A percentile compares a stretch with the other conserved stretches of the same genome.
These are phyloP conservation scores for Syritta pipiens DNA, from an alignment of 2,888 invertebrate species.

Conservation along the genomic window DNA sequence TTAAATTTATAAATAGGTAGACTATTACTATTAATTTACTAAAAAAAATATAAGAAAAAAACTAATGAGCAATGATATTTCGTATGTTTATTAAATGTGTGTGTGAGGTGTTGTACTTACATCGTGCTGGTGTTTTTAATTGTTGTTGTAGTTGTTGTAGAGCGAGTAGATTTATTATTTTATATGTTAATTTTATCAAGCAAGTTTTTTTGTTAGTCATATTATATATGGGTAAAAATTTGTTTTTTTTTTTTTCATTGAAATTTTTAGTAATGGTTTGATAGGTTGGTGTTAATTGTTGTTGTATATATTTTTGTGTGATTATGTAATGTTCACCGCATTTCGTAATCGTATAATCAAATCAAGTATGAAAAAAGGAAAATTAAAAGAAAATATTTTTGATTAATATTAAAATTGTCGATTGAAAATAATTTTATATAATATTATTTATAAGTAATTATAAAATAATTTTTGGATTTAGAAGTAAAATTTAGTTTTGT, in stretches of 20 bases:
- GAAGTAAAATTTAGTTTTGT: slow-evolving; percentile 33
- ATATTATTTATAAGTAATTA: slow-evolving; percentile 12
- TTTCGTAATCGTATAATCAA: slow-evolving; percentile 77
- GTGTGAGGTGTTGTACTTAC: slow-evolving; percentile 78
- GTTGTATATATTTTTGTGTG: slow-evolving; percentile 73
- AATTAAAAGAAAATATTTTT: slow-evolving; percentile 77
- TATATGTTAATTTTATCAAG: slow-evolving; percentile 27
- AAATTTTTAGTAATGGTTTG: slow-evolving; percentile 50
- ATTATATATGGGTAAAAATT: slow-evolving; percentile 26
- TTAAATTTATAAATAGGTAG: too few species aligned
- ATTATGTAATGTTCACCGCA: slow-evolving; percentile 70
- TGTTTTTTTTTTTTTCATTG: slow-evolving; percentile 32
- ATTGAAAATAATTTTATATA: slow-evolving; percentile 48
- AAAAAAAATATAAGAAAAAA: slow-evolving; percentile 34
- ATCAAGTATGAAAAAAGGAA: slow-evolving; percentile 78
- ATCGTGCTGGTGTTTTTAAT: slow-evolving; percentile 78
- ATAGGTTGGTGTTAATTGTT: slow-evolving; percentile 67
- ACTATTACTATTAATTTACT: slow-evolving; percentile 37
- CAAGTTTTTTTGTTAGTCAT: slow-evolving; percentile 69
- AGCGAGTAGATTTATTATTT: slow-evolving; percentile 72
- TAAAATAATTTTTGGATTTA: slow-evolving; percentile 9
- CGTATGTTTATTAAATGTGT: slow-evolving; percentile 66
- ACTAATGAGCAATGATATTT: slow-evolving; percentile 59
- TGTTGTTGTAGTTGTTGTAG: slow-evolving; percentile 75
- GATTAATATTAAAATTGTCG: slow-evolving; percentile 73